Evolutionary conservation across 2,113 vertebrate species (phyloP), one percentile per base, ranked within the genome.

Genomic region (Rhabdornis inornatus): DNA sequence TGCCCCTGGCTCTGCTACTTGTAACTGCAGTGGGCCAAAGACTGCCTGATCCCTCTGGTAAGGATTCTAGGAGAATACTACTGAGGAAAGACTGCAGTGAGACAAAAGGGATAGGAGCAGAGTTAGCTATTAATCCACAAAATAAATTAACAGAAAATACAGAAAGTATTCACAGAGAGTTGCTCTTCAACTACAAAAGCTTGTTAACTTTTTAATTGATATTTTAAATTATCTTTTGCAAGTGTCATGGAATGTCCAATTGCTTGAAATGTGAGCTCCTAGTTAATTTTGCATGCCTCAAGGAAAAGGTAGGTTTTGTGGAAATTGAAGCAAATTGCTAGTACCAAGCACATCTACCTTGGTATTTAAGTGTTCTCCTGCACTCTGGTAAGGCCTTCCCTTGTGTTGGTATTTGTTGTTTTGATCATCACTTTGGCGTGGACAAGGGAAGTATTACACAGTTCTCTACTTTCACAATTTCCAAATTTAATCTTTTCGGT

Each of bases 81-180:
- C 8, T 0, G 0, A 53, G 37, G 53, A 22, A 44, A 93, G 57
- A 57, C 27, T 44, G 20, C 1, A 6, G 2, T n/a, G 59, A 70
- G 14, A 76, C 27, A 89, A 71, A 81, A 72, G 13, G 13, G 10
- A 90, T 53, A 31, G 25, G n/a, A 93, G 49, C 24, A 80, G 30
- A 78, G 9, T 33, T 74, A 79, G 57, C 28, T 69, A 53, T 27
- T 88, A 76, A 85, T 19, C 15, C 55, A 69, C 40, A 35, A 49
- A 90, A 83, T 13, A 53, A 85, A 72, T 56, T 25, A n/a, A 89
- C 13, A 83, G 31, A 50, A 71, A 76, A 53, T 44, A 81, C 5
- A 64, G 22, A 35, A 83, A 84, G 33, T 35, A 83, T 20, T 65
- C 33, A 42, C 42, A 55, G 33, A 31, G 88, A 88, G 44, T 33